phyloP scores from a whole-genome alignment of 2,888 invertebrate genomes.

The Lepidocyrtinus sp. region DNA sequence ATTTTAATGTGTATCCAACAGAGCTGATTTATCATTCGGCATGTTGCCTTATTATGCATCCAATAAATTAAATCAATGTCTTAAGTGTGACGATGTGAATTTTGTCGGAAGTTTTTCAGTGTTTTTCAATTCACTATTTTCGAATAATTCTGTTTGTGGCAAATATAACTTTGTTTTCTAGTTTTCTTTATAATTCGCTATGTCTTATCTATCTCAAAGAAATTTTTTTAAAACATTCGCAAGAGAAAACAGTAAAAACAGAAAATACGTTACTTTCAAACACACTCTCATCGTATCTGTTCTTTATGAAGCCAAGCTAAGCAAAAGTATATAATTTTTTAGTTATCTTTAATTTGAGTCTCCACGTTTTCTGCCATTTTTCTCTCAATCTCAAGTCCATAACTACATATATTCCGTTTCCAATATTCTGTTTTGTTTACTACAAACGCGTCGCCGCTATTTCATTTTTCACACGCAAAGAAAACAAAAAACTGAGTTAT shows the following conservation, averaged over 20 bases:
- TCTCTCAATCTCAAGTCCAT: conserved; percentile 16
- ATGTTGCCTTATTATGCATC: conserved; percentile 70
- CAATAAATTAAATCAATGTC: conserved; percentile 66
- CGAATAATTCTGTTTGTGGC: conserved; percentile 21
- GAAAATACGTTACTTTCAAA: conserved; percentile 13
- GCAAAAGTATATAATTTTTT: conserved; percentile 37
- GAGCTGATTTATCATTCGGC: conserved; percentile 71
- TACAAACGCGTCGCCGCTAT: conserved; percentile 9
- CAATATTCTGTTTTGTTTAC: background rate
- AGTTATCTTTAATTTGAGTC: background rate
- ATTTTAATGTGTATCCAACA: conserved; percentile 70
- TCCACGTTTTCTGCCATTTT: no score
- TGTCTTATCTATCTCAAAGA: conserved; percentile 39
- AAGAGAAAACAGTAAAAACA: conserved; percentile 34
- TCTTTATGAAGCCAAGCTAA: conserved; percentile 40
- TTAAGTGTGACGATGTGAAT: conserved; percentile 63
- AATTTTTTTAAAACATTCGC: conserved; percentile 31
- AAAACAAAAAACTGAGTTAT: conserved; percentile 27
- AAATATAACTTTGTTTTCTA: background rate
- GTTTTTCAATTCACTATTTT: conserved; percentile 65
- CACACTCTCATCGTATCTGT: background rate
- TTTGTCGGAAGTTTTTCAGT: conserved; percentile 61
- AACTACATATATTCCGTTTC: conserved; percentile 4
- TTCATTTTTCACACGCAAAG: conserved; percentile 7
- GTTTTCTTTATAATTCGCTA: conserved; percentile 60